Evolutionary conservation across 2,888 invertebrate species (phyloP).

Genomic region (Chalcosyrphus nemorum): DNA sequence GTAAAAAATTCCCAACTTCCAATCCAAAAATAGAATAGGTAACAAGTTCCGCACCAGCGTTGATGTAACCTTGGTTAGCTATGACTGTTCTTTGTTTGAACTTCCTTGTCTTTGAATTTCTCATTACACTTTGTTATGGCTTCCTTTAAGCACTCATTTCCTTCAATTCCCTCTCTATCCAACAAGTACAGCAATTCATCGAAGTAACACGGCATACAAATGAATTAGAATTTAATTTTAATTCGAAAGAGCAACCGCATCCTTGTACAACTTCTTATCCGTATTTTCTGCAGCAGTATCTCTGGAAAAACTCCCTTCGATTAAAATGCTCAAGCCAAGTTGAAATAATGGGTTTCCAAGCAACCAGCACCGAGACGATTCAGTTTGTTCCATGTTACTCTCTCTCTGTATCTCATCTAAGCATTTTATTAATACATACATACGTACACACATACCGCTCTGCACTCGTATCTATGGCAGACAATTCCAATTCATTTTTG

Average conservation of each 20-base stretch:
- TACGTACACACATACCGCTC: background rate
- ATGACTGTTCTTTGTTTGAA: no score
- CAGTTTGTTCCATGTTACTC: background rate
- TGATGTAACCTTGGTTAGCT: no score
- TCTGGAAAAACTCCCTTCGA: slow-evolving; percentile 25
- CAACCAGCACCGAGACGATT: slow-evolving; percentile 38
- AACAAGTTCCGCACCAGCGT: no score
- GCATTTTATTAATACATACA: background rate
- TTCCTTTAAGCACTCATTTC: background rate
- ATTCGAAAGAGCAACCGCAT: slow-evolving; percentile 18
- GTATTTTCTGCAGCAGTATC: background rate
- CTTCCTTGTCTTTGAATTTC: no score
- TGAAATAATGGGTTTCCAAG: slow-evolving; percentile 56
- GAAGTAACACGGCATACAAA: slow-evolving; percentile 30
- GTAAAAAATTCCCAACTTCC: no score
- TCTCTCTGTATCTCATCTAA: background rate
- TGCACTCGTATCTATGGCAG: slow-evolving; percentile 42
- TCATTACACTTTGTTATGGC: no score
- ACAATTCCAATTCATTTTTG: slow-evolving; percentile 46
- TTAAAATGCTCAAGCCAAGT: slow-evolving; percentile 51
- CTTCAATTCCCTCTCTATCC: background rate
- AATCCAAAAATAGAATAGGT: no score
- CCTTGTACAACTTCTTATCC: background rate
- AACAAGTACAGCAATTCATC: slow-evolving; percentile 13
- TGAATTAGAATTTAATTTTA: slow-evolving; percentile 54